These are phyloP conservation scores for Semaprochilodus insignis DNA, from an alignment of 2,797 vertebrate genomes.

Conservation along the genomic window DNA sequence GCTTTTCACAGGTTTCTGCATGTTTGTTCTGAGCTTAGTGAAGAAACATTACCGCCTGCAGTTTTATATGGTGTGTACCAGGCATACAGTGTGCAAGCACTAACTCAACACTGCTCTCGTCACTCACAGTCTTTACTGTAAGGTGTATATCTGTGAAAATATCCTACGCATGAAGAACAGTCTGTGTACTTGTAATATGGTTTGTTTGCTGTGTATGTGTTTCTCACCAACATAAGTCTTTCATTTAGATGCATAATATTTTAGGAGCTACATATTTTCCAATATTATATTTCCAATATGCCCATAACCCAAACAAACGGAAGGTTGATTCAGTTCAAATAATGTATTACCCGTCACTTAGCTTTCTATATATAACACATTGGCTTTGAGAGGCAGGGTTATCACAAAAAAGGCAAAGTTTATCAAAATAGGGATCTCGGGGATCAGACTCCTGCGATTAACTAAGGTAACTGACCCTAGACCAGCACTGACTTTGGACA, in stretches of 20 bases:
- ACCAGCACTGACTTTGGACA: background rate
- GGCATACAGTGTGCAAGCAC: conserved; percentile 52
- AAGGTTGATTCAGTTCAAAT: background rate
- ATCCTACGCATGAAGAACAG: conserved; percentile 6
- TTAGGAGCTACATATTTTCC: background rate
- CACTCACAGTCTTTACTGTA: conserved; percentile 10
- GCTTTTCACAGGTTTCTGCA: conserved; percentile 96
- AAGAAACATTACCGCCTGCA: conserved; percentile 99
- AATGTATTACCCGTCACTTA: background rate
- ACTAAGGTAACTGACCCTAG: background rate
- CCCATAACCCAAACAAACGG: background rate
- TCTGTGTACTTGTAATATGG: background rate
- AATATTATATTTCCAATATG: background rate
- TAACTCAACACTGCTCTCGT: conserved; percentile 54
- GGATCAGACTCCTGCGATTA: background rate
- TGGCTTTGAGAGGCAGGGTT: background rate
- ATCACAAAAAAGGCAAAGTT: background rate
- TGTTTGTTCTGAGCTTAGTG: conserved; percentile 99
- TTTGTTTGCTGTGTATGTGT: background rate
- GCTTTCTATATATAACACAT: background rate
- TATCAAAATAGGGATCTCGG: background rate
- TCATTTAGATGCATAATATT: background rate
- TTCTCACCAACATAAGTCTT: background rate
- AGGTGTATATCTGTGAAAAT: background rate
- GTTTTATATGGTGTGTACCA: conserved; percentile 99